phyloP scores from a whole-genome alignment of 2,113 vertebrate species.

The Zosterops lateralis region DNA sequence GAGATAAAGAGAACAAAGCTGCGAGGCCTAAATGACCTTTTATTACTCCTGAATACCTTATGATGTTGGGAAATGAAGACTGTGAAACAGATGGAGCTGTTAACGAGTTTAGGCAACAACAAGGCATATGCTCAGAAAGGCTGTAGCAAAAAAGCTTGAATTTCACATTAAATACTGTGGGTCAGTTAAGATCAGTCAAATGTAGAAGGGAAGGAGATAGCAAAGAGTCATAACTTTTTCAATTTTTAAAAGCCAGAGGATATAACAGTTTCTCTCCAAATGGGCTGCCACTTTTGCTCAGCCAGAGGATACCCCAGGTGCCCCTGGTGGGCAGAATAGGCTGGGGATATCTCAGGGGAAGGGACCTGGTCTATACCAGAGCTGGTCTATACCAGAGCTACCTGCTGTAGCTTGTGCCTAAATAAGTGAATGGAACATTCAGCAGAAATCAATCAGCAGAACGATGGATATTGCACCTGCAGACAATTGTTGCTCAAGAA shows the following conservation, averaged over 20 bases:
- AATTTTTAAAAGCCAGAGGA: not conserved
- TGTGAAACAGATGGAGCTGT: constrained; percentile 39
- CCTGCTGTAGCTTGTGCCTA: not conserved
- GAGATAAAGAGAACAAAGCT: constrained; percentile 19
- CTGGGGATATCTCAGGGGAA: not conserved
- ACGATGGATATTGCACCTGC: not conserved
- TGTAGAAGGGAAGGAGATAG: not conserved
- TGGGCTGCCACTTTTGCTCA: not conserved
- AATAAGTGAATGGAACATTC: not conserved
- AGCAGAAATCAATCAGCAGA: not conserved
- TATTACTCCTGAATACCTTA: constrained; percentile 1
- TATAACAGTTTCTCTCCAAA: not conserved
- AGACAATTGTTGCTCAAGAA: not conserved
- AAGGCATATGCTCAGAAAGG: not conserved
- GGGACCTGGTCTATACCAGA: not conserved
- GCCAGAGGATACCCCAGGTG: not conserved
- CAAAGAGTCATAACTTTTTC: not conserved
- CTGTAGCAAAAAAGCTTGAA: not conserved
- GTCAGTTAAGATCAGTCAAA: constrained; percentile 19
- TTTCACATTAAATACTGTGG: not conserved
- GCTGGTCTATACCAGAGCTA: not conserved
- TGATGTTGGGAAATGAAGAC: constrained; percentile 49
- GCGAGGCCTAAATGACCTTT: constrained; percentile 49
- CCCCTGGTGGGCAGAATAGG: not conserved
- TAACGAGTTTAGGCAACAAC: constrained; percentile 35